Percentiles rank a stretch among this genome's conserved stretches.
Conservation (phyloP, 2,888 invertebrate species). For the Geotrupes spiniger region DNA sequence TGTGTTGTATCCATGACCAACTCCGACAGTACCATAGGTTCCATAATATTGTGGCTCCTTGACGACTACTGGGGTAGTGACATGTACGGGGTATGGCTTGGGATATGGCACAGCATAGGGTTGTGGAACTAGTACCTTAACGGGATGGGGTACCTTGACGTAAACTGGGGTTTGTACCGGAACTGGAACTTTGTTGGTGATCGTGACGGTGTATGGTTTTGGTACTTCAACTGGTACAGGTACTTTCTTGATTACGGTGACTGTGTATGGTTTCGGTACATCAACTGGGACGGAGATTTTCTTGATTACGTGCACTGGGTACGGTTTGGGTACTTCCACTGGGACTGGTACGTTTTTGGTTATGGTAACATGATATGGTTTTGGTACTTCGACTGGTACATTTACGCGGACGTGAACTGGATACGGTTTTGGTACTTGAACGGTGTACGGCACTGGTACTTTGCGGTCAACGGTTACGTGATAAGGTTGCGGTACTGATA, state of each 20-base stretch:
- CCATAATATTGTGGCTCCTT: conserved; percentile 31
- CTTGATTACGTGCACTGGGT: conserved; percentile 31
- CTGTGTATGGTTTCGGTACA: conserved; percentile 43
- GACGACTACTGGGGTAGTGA: conserved; percentile 34
- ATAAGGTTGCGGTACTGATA: conserved; percentile 40
- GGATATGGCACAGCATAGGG: conserved; percentile 28
- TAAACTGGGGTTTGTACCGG: conserved; percentile 30
- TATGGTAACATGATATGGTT: conserved; percentile 25
- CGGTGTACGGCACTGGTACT: conserved; percentile 26
- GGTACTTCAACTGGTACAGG: conserved; percentile 33
- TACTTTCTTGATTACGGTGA: conserved; percentile 36
- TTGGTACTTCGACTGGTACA: conserved; percentile 32
- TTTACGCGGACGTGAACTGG: conserved; percentile 28
- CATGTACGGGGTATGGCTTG: conserved; percentile 23
- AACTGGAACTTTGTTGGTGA: conserved; percentile 38
- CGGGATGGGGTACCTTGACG: conserved; percentile 23
- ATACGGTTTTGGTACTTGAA: conserved; percentile 24
- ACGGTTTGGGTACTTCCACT: conserved; percentile 39
- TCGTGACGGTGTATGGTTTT: conserved; percentile 22
- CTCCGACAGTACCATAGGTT: conserved; percentile 17
- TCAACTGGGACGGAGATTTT: conserved; percentile 29
- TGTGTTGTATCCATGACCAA: too few relatives aligned
- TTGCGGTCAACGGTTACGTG: conserved; percentile 33
- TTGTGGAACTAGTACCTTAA: conserved; percentile 25
- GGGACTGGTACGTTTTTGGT: conserved; percentile 32